These are phyloP conservation scores for Pogonus chalceus DNA, from an alignment of 1,140 invertebrate species.

Conservation along the genomic window DNA sequence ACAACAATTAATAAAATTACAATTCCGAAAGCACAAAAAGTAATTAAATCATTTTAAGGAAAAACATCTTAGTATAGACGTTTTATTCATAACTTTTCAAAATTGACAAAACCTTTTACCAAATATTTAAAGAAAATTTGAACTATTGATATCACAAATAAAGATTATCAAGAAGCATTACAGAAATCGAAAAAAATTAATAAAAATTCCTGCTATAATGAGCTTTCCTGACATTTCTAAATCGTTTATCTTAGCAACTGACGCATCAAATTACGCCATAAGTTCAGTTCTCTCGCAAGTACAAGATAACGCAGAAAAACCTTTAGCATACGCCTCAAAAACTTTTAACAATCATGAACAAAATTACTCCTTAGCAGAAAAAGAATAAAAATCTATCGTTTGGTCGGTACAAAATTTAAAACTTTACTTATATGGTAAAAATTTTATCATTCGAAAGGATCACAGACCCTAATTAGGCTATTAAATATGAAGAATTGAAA, in stretches of 20 bases:
- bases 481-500: not conserved
- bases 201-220: too few species aligned
- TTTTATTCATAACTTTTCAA: too few species aligned
- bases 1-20: too few species aligned
- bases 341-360: constrained; percentile 22
- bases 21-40: too few species aligned
- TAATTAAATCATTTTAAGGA: too few species aligned
- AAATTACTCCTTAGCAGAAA: constrained; percentile 14
- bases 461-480: not conserved
- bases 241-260: constrained; percentile 7
- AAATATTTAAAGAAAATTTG: too few species aligned
- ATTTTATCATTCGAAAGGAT: constrained; percentile 8
- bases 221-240: constrained; percentile 3
- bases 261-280: constrained; percentile 6
- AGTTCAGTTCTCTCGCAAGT: not conserved
- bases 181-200: too few species aligned
- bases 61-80: too few species aligned
- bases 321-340: constrained; percentile 23
- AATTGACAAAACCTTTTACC: too few species aligned
- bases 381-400: constrained; percentile 12
- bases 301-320: not conserved
- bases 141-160: too few species aligned
- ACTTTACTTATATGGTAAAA: constrained; percentile 14
- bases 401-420: constrained; percentile 10
- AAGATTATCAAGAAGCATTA: too few species aligned